Base-by-base conservation (phyloP, 2,888 invertebrate species). In the Chamaedrilus cognettii region DNA sequence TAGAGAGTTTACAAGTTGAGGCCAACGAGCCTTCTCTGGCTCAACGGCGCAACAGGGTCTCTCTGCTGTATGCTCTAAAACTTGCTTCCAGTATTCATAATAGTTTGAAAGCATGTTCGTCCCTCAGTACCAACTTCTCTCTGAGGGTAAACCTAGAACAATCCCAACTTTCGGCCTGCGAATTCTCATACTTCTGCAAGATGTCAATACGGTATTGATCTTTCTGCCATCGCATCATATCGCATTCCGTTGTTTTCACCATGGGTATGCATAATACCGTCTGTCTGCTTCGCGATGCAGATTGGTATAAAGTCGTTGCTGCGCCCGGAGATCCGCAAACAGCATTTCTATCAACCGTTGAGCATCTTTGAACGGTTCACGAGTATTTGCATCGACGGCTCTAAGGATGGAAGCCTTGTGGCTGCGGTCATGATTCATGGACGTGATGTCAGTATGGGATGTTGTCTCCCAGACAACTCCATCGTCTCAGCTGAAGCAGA, bases 151-250 rank as follows among this genome's bases (percentile, higher is more conserved):
- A 28, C 28, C 28, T 28, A 58, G 31, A 31, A 5, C 31, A 5
- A 58, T 31, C 7, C 28, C 15, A 28, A 7, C 58, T 15, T 32
- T 58, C 31, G 31, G 58, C 58, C 19, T 58, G 7, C 58, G 58
- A 11, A 58, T 58, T 7, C 11, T 30, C 7, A 11, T 7, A 7
- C 28, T 52, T 52, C 42, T 15, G 42, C 42, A 19, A 42, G 42
- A 42, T 42, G 19, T 42, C 11, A 19, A 42, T n/a, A n/a, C n/a
- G n/a, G n/a, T 42, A 42, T 42, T 15, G 42, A 42, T 19, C 11
- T 42, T 42, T 11, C 11, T 42, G 11, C 11, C 19, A 19, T 42
- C 11, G 42, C 42, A 15, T 42, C 42, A 42, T 42, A 42, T 42
- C 11, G 19, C 19, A 15, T 42, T 15, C 42, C 42, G 11, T 42